These are phyloP conservation scores for Yponomeuta malinellus DNA, from an alignment of 2,888 invertebrate genomes.

Conservation along the genomic window DNA sequence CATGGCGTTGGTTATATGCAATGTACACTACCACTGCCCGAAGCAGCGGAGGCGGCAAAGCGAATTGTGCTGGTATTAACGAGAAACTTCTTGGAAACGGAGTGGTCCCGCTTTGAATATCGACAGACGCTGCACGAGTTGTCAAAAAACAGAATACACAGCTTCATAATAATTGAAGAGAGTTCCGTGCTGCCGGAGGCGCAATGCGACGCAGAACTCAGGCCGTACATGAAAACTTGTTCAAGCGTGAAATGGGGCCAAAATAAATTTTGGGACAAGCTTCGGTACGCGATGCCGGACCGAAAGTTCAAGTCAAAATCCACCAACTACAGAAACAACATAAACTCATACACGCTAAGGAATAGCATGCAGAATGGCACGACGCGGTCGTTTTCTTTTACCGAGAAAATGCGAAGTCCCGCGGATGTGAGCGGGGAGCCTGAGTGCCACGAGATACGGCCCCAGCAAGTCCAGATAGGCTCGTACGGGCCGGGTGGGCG, in stretches of 20 bases:
- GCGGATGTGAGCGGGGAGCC: conserved; percentile 80
- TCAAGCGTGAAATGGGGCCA: conserved; percentile 91
- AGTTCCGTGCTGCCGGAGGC: conserved; percentile 86
- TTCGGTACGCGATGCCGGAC: conserved; percentile 91
- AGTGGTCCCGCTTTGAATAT: conserved; percentile 94
- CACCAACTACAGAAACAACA: conserved; percentile 84
- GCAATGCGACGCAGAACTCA: conserved; percentile 89
- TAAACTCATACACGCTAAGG: conserved; percentile 89
- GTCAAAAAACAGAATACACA: conserved; percentile 86
- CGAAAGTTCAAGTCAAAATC: conserved; percentile 67
- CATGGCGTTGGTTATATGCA: conserved; percentile 81
- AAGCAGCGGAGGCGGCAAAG: conserved; percentile 92
- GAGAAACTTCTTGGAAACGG: conserved; percentile 91
- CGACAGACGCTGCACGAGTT: conserved; percentile 92
- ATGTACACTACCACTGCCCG: conserved; percentile 83
- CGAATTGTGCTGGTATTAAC: conserved; percentile 91
- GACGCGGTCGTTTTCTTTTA: conserved; percentile 77
- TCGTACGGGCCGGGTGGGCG: conserved; percentile 75
- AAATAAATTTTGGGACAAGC: conserved; percentile 94
- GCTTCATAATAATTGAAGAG: conserved; percentile 91
- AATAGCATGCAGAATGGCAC: conserved; percentile 75
- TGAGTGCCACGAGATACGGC: conserved; percentile 57
- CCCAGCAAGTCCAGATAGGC: conserved; percentile 54
- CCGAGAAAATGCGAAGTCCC: conserved; percentile 62
- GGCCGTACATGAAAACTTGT: conserved; percentile 91